A percentile compares a stretch with the other conserved stretches of the same genome.
Conservation (phyloP, 2,797 vertebrate genomes). For the Sarcoramphus papa region DNA sequence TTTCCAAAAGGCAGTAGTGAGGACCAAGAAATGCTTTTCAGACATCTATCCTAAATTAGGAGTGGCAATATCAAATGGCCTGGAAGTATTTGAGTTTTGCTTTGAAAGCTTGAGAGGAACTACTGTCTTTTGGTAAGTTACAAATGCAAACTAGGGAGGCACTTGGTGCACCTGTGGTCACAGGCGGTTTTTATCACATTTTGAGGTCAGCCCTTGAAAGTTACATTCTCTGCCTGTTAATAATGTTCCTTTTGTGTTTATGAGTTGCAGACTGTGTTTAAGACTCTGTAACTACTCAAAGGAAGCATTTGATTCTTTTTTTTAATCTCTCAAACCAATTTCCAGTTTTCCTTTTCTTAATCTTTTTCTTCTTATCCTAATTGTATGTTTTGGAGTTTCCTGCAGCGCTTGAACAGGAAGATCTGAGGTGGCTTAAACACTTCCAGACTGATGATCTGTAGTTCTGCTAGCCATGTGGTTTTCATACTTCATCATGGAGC, state of each 20-base stretch:
- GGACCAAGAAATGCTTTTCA: neutral
- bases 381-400: neutral
- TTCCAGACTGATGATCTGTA: neutral
- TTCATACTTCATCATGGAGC: neutral
- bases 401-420: neutral
- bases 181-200: neutral
- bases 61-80: neutral
- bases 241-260: neutral
- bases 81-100: neutral
- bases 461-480: neutral
- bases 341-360: neutral
- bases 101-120: neutral
- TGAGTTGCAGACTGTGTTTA: neutral
- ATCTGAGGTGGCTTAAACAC: neutral
- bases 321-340: neutral
- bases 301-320: neutral
- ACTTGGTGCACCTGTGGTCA: too few relatives aligned
- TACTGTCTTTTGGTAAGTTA: neutral
- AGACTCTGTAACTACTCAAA: neutral
- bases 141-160: neutral
- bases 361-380: neutral
- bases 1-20: neutral
- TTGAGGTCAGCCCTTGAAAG: neutral
- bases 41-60: too few relatives aligned
- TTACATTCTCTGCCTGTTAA: neutral